A percentile compares a stretch with the other conserved stretches of the same genome.
Conservation (phyloP, 1,140 invertebrate species). For the Polypedilum vanderplanki region DNA sequence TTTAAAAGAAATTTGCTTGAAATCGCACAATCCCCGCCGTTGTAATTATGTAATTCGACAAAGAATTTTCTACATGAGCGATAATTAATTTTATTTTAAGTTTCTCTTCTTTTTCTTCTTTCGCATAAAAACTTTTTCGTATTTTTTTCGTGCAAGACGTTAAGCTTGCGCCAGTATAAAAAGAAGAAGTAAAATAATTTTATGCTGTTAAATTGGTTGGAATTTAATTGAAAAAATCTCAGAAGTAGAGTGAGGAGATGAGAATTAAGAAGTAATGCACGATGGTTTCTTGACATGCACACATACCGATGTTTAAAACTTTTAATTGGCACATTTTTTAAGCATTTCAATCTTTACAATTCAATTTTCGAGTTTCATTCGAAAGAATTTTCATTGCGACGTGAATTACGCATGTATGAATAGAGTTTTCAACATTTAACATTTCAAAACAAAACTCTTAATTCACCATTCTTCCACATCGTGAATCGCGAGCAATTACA, state of each 20-base stretch:
- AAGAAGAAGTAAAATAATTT: not conserved
- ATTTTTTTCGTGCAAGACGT: not conserved
- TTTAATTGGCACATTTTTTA: not conserved
- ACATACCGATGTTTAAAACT: not conserved
- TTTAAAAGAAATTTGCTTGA: conserved; percentile 19
- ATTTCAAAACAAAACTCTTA: too few relatives aligned
- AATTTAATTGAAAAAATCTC: conserved; percentile 1
- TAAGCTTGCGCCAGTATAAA: too few relatives aligned
- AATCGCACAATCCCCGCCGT: not conserved
- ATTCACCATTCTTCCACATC: too few relatives aligned
- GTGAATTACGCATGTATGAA: too few relatives aligned
- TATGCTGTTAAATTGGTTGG: not conserved
- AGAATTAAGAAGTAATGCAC: not conserved
- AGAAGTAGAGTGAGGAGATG: not conserved
- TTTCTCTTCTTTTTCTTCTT: not conserved
- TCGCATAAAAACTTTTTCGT: not conserved
- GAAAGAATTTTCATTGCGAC: not conserved
- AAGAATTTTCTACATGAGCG: conserved; percentile 25
- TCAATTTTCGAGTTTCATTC: not conserved
- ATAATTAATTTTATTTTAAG: conserved; percentile 28
- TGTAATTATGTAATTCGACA: conserved; percentile 24
- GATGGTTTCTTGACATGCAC: not conserved
- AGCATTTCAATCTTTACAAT: not conserved
- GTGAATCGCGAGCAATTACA: too few relatives aligned
- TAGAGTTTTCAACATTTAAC: too few relatives aligned